Base-by-base conservation (phyloP, 2,888 invertebrate species). In the Eilema sororculum region DNA sequence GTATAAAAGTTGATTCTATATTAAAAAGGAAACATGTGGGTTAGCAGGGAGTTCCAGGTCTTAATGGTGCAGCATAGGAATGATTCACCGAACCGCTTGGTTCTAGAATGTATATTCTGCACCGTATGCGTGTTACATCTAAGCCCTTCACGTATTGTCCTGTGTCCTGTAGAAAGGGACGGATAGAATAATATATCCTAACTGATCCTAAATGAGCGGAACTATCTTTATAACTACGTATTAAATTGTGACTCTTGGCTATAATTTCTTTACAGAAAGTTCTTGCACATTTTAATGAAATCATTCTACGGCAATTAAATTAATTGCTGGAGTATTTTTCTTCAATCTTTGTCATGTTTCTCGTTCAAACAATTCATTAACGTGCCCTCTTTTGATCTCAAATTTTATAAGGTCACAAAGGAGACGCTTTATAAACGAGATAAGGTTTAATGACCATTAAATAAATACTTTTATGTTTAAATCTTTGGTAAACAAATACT, bases 361-460 rank as follows among this genome's bases (percentile, higher is more conserved):
- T 61, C 63, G 62, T 76, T 75, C 37, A 25, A 61, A 52, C 56
- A 65, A 62, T 71, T 71, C 33, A 68, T 73, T 73, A 61, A n/a
- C 22, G 25, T 25, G 9, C 16, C 16, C 25, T 69, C 58, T 22
- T 77, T 67, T 70, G 68, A 74, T 71, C 73, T 67, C 16, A 62
- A 71, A 28, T 56, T 41, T 62, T 60, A 28, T 60, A 67, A 58
- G 41, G 61, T 63, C 58, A n/a, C 22, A 63, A 60, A n/a, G 12
- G 58, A 71, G 60, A 46, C 56, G 57, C 65, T 72, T 71, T 65
- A 66, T 70, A 64, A 69, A 66, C 62, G 33, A 62, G 63, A 75
- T 67, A 69, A 73, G 61, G 68, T 73, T 74, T 78, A 73, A 71
- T 72, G 71, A 67, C 52, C 63, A 71, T 68, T 66, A 73, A 72